These are phyloP conservation scores for Eristalis pertinax DNA, from an alignment of 2,888 invertebrate genomes.

Conservation along the genomic window DNA sequence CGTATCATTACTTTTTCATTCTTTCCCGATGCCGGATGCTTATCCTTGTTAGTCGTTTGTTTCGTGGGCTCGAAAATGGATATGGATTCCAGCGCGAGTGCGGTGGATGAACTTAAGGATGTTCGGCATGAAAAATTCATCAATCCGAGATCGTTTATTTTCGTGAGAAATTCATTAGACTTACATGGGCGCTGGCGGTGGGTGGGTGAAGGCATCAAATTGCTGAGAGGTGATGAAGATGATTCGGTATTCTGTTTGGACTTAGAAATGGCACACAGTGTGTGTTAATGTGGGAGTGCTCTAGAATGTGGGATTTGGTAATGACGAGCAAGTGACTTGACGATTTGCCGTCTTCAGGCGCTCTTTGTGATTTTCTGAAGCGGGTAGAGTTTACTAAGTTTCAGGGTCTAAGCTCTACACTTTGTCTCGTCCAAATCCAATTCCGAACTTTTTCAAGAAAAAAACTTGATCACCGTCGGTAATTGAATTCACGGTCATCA, in stretches of 20 bases:
- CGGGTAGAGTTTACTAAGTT: too few relatives aligned
- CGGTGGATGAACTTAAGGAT: not conserved
- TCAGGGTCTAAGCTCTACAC: too few relatives aligned
- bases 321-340: not conserved
- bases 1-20: conserved; percentile 6
- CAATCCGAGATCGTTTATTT: not conserved
- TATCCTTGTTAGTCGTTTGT: not conserved
- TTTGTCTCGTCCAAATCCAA: too few relatives aligned
- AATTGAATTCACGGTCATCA: too few relatives aligned
- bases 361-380: too few relatives aligned
- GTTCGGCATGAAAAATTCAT: not conserved
- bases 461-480: too few relatives aligned
- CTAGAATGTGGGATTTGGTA: not conserved
- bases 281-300: not conserved
- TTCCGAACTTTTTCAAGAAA: too few relatives aligned
- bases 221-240: not conserved
- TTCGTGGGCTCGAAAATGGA: not conserved
- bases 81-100: not conserved
- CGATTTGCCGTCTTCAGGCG: too few relatives aligned
- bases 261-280: too few relatives aligned
- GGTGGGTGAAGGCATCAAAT: not conserved
- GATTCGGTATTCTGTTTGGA: not conserved
- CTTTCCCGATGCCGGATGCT: not conserved
- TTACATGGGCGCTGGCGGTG: not conserved
- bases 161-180: not conserved